Percentiles rank a stretch among this genome's conserved stretches.
Evolutionary conservation across 2,888 invertebrate species (phyloP).

Genomic region (Cheilosia urbana): DNA sequence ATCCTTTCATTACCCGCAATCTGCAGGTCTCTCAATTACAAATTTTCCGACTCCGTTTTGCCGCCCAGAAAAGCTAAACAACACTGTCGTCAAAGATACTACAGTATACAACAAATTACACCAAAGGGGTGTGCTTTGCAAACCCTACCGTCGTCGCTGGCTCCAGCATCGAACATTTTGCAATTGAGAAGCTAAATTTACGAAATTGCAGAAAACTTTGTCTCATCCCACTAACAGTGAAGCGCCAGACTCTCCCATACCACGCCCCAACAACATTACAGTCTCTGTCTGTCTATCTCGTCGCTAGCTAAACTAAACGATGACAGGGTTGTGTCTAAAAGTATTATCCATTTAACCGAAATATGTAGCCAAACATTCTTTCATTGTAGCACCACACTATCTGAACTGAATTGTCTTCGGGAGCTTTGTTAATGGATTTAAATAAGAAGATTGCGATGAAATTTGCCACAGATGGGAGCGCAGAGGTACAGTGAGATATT

Average conservation of each 20-base stretch:
- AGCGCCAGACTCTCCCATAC: not conserved
- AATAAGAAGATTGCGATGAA: slow-evolving; percentile 64
- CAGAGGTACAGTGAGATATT: slow-evolving; percentile 44
- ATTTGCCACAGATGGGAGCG: slow-evolving; percentile 53
- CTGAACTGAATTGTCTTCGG: slow-evolving; percentile 55
- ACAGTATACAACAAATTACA: slow-evolving; percentile 60
- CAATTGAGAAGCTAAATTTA: slow-evolving; percentile 44
- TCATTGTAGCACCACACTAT: slow-evolving; percentile 66
- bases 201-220: slow-evolving; percentile 67
- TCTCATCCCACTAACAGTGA: slow-evolving; percentile 40
- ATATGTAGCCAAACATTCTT: slow-evolving; percentile 70
- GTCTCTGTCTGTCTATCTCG: slow-evolving; percentile 58
- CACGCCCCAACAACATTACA: slow-evolving; percentile 22
- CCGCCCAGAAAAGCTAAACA: slow-evolving; percentile 41
- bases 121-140: slow-evolving; percentile 45
- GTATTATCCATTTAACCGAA: slow-evolving; percentile 70
- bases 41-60: slow-evolving; percentile 17
- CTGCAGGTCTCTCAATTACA: slow-evolving; percentile 65
- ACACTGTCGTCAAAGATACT: slow-evolving; percentile 23
- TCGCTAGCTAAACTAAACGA: slow-evolving; percentile 63
- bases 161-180: slow-evolving; percentile 21
- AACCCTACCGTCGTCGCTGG: slow-evolving; percentile 23
- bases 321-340: slow-evolving; percentile 67
- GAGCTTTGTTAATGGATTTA: slow-evolving; percentile 71
- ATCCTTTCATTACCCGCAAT: slow-evolving; percentile 48